Base-by-base conservation (phyloP, 2,888 invertebrate species). In the Phytoseiulus persimilis region DNA sequence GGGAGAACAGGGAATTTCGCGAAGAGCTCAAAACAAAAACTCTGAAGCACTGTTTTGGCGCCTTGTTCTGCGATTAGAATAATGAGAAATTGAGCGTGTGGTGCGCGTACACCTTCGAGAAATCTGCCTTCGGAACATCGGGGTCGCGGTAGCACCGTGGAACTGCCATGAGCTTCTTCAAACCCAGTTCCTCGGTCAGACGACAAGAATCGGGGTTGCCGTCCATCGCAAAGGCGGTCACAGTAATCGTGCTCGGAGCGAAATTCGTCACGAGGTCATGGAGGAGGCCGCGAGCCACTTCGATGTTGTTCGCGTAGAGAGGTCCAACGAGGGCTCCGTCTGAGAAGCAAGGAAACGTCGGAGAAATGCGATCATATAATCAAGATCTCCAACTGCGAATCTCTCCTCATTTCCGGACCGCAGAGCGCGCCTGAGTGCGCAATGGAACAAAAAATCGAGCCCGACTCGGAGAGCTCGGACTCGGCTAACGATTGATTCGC, bases 71-170 rank as follows among this genome's bases (percentile, higher is more conserved):
- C 65, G 65, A 23, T 90, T 84, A 91, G 90, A 91, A 91, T n/a
- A 91, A 89, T 33, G 91, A 90, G 90, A 91, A 91, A 83, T 91
- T 91, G 11, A 91, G 91, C 18, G 91, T 90, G 84, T 91, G 91
- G 46, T 91, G 91, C 31, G 90, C 90, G 87, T 91, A 91, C 14
- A 91, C 90, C 89, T 90, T 90, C 14, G 90, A 45, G 90, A 91
- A 91, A 31, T 91, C 90, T 5, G 91, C 91, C 3, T 90, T 83
- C 9, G 90, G 90, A 23, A 90, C 87, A 14, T 45, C 87, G 32
- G 32, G 32, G 39, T 87, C 31, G n/a, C 87, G 87, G 45, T 87
- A 87, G 87, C 87, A 87, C 33, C 87, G 32, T 0, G 91, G 90
- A 14, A 91, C 90, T 2, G 90, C 90, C 33, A 90, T 90, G 28